A percentile compares a stretch with the other conserved stretches of the same genome.
Evolutionary conservation across 2,888 invertebrate species (phyloP).

Genomic region (Girardia tigrina): DNA sequence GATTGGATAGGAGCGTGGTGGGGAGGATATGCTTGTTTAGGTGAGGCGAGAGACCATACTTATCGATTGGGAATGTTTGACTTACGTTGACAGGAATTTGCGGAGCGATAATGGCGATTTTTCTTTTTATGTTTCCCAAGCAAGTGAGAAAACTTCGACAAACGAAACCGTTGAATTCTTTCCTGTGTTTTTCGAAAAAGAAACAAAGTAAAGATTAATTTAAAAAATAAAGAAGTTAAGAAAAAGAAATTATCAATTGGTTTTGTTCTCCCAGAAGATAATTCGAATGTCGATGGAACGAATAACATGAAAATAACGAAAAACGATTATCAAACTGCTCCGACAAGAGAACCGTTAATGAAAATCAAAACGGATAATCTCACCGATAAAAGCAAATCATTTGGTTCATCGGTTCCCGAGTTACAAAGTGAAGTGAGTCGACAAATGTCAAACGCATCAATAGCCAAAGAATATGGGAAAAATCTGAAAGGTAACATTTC

Average conservation of each 20-base stretch:
- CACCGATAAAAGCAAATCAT: neutral
- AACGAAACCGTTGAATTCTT: no score
- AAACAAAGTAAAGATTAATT: no score
- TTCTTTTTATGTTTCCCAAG: slow-evolving; percentile 74
- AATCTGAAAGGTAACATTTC: neutral
- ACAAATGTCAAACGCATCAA: slow-evolving; percentile 1
- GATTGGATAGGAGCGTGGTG: slow-evolving; percentile 51
- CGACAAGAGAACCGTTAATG: neutral
- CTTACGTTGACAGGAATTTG: no score
- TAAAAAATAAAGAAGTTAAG: no score
- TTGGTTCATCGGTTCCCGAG: neutral
- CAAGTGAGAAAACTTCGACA: neutral
- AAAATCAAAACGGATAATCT: neutral
- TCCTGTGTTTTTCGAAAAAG: no score
- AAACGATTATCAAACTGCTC: no score
- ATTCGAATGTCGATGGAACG: no score
- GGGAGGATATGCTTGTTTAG: slow-evolving; percentile 57
- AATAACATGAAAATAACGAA: no score
- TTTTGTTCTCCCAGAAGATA: no score
- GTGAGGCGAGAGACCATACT: no score
- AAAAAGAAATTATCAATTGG: no score
- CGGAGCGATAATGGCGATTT: slow-evolving; percentile 69
- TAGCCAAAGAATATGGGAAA: slow-evolving; percentile 2
- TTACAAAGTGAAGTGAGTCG: neutral
- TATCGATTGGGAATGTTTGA: no score